These are phyloP conservation scores for Drosophila sproati DNA, from an alignment of 1,140 invertebrate species.

Conservation along the genomic window DNA sequence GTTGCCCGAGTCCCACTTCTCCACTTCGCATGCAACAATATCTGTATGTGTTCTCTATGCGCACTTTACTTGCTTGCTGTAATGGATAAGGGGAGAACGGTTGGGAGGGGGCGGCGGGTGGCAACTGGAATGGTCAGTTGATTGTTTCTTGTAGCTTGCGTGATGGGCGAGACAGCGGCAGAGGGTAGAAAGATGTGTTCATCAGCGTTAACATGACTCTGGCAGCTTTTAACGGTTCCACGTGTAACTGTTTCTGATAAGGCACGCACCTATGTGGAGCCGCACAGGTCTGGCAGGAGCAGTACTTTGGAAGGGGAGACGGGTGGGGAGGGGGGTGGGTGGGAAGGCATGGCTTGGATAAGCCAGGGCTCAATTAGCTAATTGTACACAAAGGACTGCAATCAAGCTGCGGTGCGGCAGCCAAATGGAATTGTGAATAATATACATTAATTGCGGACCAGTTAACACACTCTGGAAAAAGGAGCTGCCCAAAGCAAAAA, in stretches of 20 bases:
- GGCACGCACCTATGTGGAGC: slow-evolving; percentile 28
- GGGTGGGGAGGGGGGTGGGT: not conserved
- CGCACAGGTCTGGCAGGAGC: too few species aligned
- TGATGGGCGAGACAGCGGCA: slow-evolving; percentile 26
- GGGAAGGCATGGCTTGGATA: slow-evolving; percentile 19
- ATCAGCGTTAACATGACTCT: slow-evolving; percentile 49
- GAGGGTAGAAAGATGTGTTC: slow-evolving; percentile 39
- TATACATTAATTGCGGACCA: slow-evolving; percentile 64
- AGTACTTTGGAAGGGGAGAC: not conserved
- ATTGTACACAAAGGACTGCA: slow-evolving; percentile 71
- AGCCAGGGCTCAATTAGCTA: slow-evolving; percentile 79
- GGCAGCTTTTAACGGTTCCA: slow-evolving; percentile 53
- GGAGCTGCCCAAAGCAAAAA: slow-evolving; percentile 7
- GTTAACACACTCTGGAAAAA: slow-evolving; percentile 50
- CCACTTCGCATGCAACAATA: not conserved
- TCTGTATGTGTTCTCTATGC: slow-evolving; percentile 5
- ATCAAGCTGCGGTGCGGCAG: slow-evolving; percentile 25
- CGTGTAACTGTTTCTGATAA: slow-evolving; percentile 51
- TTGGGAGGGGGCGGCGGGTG: slow-evolving; percentile 10
- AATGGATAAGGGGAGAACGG: slow-evolving; percentile 8
- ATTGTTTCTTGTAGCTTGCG: slow-evolving; percentile 53
- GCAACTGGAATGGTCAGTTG: slow-evolving; percentile 32
- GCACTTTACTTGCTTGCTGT: slow-evolving; percentile 21
- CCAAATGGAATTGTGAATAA: slow-evolving; percentile 52
- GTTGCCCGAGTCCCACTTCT: slow-evolving; percentile 19